phyloP scores from a whole-genome alignment of 2,888 invertebrate species.

The Ariolimax columbianus region DNA sequence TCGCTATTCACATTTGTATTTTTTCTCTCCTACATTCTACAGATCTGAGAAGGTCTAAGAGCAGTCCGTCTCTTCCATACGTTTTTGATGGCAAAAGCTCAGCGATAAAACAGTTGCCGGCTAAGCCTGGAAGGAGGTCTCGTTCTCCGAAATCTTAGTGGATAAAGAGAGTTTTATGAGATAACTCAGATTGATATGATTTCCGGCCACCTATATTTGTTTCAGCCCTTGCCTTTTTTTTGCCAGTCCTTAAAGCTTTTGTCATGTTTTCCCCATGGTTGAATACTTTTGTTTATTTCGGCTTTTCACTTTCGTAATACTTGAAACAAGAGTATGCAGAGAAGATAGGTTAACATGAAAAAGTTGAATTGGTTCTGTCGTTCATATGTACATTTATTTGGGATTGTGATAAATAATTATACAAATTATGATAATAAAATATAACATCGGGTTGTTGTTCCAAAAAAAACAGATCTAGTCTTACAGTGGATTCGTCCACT shows the following conservation, averaged over 20 bases:
- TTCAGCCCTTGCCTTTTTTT: background rate
- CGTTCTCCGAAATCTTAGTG: slow-evolving; percentile 45
- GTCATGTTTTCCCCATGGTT: background rate
- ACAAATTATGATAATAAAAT: too few species aligned
- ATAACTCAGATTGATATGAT: background rate
- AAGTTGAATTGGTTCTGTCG: too few species aligned
- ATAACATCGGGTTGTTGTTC: too few species aligned
- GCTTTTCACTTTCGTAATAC: background rate
- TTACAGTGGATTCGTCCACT: too few species aligned
- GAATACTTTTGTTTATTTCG: background rate
- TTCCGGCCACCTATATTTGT: background rate
- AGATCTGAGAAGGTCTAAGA: slow-evolving; percentile 73
- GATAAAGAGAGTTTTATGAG: background rate
- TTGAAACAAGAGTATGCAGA: background rate
- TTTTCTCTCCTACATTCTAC: background rate
- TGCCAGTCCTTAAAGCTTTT: background rate
- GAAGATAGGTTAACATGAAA: background rate
- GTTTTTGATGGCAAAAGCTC: slow-evolving; percentile 65
- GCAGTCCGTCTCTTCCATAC: slow-evolving; percentile 73
- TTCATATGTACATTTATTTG: too few species aligned
- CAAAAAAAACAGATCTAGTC: too few species aligned
- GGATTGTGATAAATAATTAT: too few species aligned
- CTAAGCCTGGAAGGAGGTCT: slow-evolving; percentile 49
- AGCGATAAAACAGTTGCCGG: slow-evolving; percentile 46
- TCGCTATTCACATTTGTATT: background rate